Evolutionary conservation across 2,888 invertebrate species (phyloP), one percentile per base, ranked within the genome.

Genomic region (Iphiclides podalirius): DNA sequence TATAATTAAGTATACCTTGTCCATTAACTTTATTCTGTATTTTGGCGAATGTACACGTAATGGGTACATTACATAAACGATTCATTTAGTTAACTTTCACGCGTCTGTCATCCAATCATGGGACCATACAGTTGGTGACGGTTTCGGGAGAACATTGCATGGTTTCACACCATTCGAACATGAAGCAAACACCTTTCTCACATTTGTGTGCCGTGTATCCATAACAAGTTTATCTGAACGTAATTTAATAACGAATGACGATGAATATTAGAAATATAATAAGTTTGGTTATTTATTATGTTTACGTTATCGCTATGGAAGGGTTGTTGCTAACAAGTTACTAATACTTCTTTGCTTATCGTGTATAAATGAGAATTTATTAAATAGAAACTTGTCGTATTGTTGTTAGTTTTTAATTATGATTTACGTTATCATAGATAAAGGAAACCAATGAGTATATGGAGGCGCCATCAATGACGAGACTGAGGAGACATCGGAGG

Each of bases 391-490:
- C n/a, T n/a, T n/a, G n/a, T n/a, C n/a, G n/a, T 14, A 39, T 28
- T n/a, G 15, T 31, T 1, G 4, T 8, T n/a, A n/a, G n/a, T 20
- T 20, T 4, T 20, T 20, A 20, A 20, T 20, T 20, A 3, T 20
- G 20, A 20, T 20, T 4, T 20, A 4, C 6, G 3, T 52, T 48
- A 2, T 53, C 48, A 4, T 52, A 88, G 88, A 88, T 88, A 15
- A 87, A 88, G 58, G 88, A 88, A 70, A 66, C 78, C 0, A 84
- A 80, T 47, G 87, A 88, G 49, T 88, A 84, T 41, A 87, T 87
- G 85, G 87, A 87, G 34, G 87, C 86, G 31, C 87, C 87, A 1
- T 86, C 88, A 28, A 87, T 87, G 87, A 80, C 77, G 62, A 69
- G 85, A 54, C 57, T 83, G 48, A 67, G 88, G 45, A 73, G 87